Base-by-base conservation (phyloP, 2,797 vertebrate genomes). In the Coilia nasus region DNA sequence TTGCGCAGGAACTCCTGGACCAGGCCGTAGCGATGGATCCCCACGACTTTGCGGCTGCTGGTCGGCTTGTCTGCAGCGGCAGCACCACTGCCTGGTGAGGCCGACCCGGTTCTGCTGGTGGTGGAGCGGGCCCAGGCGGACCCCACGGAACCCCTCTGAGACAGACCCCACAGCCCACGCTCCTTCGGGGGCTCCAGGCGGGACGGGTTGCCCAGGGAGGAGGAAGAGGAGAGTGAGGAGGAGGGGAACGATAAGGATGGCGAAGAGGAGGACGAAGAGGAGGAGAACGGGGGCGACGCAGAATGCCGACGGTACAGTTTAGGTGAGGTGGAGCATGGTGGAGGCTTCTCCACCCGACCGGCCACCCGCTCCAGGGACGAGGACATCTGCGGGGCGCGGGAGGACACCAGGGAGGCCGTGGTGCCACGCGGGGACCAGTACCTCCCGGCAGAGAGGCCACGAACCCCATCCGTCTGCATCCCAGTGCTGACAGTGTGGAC, bases 1-100 rank as follows among this genome's bases (percentile, higher is more conserved):
- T 97, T 97, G 50, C 97, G 97, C 84, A 99, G 96, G 93, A 99
- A 99, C 92, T 99, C 98, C 35, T 99, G 97, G 83, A 99, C 97
- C 0, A 99, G 93, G 67, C 98, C 98, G 0, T 97, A 98, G 35
- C 97, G 97, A 86, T 94, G 93, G 59, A 87, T 15, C 4, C 90
- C 91, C 1, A 89, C 86, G 3, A 91, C 80, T 85, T 93, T 95
- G 64, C 83, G 92, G 88, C 94, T 93, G 88, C 94, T 93, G 78
- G 96, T 95, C 19, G 97, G 91, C 46, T 97, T 98, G 0, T 94
- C 90, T 0, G 93, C 9, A 54, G 50, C 14, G 9, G 50, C 14
- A 14, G 9, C 50, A 54, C 50, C 7, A 10, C 9, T 94, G 89
- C 93, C 94, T 83, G 95, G 50, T 10, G 50, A 54, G 56, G 95